Evolutionary conservation across 2,113 vertebrate species (phyloP), one percentile per base, ranked within the genome.

Genomic region (Oryzias celebensis): DNA sequence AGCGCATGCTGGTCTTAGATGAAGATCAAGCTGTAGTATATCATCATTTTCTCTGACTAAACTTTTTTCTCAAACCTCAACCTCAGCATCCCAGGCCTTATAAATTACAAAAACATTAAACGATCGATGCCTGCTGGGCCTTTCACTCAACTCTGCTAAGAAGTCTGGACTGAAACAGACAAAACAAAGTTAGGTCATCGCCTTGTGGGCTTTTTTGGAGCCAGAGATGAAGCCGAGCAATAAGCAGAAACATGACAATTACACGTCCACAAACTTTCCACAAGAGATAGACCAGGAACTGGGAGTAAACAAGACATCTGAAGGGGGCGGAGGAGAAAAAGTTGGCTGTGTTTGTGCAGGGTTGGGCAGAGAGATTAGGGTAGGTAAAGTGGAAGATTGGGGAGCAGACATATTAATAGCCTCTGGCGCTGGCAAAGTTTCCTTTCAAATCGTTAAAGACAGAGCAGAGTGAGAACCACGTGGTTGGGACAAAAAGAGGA

Each of bases 161-260:
- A 51, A 50, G n/a, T 71, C 50, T 53, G 65, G 48, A 73, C 71
- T 68, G 15, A 78, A 72, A 71, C 49, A 48, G 28, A 63, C 63
- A 31, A 80, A 79, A 74, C 62, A 56, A 78, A 73, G 62, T 67
- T 72, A 70, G 67, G 62, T 69, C 71, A 73, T 65, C 65, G 77
- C 79, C 22, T 75, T 84, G 76, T 79, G 84, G 80, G 58, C 68
- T 82, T 73, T 36, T 80, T 83, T 86, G 74, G 76, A 70, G 68
- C 65, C 75, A 44, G 58, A 79, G 64, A 62, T 52, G 74, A 79
- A 79, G 72, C 73, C 72, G 80, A 87, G 77, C 74, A 80, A 85
- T 83, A 83, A 83, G 84, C 72, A 81, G 80, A 85, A 82, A 88
- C 70, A 86, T 78, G 62, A 76, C 28, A 51, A 86, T 82, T 82